Base-by-base conservation (phyloP, 2,888 invertebrate species). In the Mesochorus sp. region DNA sequence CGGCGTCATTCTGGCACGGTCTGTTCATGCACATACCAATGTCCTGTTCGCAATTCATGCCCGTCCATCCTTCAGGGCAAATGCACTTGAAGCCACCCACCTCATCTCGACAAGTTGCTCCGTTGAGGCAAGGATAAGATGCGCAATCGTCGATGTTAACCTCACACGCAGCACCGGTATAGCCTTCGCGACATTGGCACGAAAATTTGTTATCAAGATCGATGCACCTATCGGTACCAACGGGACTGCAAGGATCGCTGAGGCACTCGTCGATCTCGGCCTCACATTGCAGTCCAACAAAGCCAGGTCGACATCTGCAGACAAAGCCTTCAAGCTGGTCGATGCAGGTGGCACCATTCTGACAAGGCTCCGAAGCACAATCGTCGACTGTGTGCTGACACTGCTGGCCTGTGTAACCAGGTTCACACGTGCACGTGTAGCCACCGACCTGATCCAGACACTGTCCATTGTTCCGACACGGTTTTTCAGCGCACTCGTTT, bases 321-420 rank as follows among this genome's bases (percentile, higher is more conserved):
- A 94, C 92, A 89, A 98, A 99, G 21, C 97, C 97, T 88, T 98
- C 97, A 17, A 97, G 92, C 87, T 96, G 95, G 88, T 98, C 97
- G 0, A 95, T 90, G 87, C 98, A 98, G 0, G 95, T 95, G 1
- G 96, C 98, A 21, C 97, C 97, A 88, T 98, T 98, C 87, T 97
- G 96, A 90, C 99, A 99, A 0, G 98, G 98, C 79, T 95, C 93
- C 0, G 96, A 95, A 19, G 95, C 94, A 87, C 99, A 99, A 85
- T 98, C 97, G 88, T 99, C 98, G 74, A 98, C 95, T 0, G 96
- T 94, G 87, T 98, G 98, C 88, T 98, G 98, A 89, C 98, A 98
- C 84, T 95, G 94, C 89, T 97, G 97, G 47, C 98, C 98, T 0
- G 98, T 97, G 88, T 95, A 98, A 0, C 98, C 98, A n/a, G 97